Conservation (phyloP, 2,113 vertebrate species). For the Pomatostomus ruficeps region DNA sequence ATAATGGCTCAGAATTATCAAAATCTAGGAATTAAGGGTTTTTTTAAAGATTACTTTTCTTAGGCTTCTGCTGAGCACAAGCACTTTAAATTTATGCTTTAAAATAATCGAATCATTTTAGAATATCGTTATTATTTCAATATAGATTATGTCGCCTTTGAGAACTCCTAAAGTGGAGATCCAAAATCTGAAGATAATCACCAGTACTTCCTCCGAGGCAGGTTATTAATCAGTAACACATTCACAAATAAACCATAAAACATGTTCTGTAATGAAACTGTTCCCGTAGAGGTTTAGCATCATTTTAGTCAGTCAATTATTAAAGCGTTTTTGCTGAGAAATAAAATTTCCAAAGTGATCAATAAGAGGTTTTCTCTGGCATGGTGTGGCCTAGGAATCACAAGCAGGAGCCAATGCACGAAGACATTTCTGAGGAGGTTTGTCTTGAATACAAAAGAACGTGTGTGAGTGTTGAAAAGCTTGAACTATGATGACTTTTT, state of each 20-base stretch:
- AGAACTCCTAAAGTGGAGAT: not conserved
- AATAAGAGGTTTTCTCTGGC: not conserved
- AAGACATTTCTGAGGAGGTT: not conserved
- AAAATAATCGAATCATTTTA: not conserved
- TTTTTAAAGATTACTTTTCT: not conserved
- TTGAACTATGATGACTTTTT: not conserved
- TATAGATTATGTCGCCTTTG: not conserved
- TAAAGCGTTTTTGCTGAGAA: conserved; percentile 29
- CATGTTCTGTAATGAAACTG: not conserved
- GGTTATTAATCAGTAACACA: not conserved
- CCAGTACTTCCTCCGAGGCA: not conserved
- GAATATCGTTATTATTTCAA: not conserved
- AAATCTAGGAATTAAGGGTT: not conserved
- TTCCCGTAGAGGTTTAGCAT: not conserved
- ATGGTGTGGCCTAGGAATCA: not conserved
- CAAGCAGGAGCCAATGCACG: not conserved
- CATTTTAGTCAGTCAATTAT: conserved; percentile 34
- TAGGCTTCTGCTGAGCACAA: not conserved
- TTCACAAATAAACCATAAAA: conserved; percentile 31
- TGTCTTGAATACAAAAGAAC: not conserved
- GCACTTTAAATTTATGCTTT: not conserved
- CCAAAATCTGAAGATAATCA: conserved; percentile 1
- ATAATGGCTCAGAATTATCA: not conserved
- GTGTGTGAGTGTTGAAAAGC: not conserved
- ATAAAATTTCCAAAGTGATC: conserved; percentile 40